Evolutionary conservation across 2,888 invertebrate species (phyloP), one percentile per base, ranked within the genome.

Genomic region (Athripsodes cinereus): DNA sequence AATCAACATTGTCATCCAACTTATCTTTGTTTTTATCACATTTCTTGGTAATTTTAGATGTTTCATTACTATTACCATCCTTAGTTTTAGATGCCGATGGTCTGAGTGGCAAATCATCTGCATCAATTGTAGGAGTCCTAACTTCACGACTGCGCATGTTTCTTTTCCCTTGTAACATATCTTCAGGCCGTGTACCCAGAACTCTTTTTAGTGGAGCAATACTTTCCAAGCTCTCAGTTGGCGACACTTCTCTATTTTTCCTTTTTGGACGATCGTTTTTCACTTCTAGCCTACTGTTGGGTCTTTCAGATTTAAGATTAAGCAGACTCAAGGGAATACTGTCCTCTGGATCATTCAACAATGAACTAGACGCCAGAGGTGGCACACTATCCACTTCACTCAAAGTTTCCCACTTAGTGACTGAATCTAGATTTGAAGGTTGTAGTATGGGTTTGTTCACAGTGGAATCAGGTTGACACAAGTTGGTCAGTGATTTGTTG

Each of bases 321-420:
- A 80, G 71, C 57, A 79, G 70, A 64, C 78, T 77, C 53, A 81
- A 73, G 20, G 79, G 80, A 65, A 83, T 82, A 61, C 79, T 74
- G 64, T 83, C 83, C 66, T 83, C 83, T n/a, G 80, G 80, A 63
- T 79, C 79, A 63, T 78, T 78, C 50, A 77, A 70, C 21, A 76
- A 64, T n/a, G 77, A 75, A 66, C 77, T 76, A 2, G 61, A 52
- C 10, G 75, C 68, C 57, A 78, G 66, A 48, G 78, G 78, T 2
- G 82, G 82, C 64, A 82, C 75, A 66, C 82, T 82, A 62, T 82
- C 82, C 22, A 81, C 79, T 65, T 83, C 83, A 68, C 82, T 82
- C 53, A 81, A 73, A 2, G 78, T 76, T 68, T 82, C 82, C 80
- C 81, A 81, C 69, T 81, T 80, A 57, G 78, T 76, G 1, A 78